Evolutionary conservation across 2,888 invertebrate species (phyloP).

Genomic region (Lymantria dispar): DNA sequence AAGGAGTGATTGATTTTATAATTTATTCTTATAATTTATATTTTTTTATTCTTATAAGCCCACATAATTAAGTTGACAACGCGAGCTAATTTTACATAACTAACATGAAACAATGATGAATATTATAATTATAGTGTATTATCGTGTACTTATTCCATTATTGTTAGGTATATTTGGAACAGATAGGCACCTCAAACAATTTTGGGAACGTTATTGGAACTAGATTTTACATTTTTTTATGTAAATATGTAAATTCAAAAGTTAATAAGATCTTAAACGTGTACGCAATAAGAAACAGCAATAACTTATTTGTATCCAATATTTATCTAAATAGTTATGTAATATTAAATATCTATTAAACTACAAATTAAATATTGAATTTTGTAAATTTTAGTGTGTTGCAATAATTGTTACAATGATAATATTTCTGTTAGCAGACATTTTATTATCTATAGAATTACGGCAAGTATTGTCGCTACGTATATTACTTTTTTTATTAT

Average conservation of each 20-base stretch:
- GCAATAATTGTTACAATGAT: slow-evolving; percentile 37
- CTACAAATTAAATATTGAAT: slow-evolving; percentile 12
- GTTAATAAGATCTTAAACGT: slow-evolving; percentile 31
- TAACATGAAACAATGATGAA: neutral
- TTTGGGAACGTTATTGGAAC: neutral
- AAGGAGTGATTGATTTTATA: too few species aligned
- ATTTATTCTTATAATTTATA: too few species aligned
- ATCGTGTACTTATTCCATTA: neutral
- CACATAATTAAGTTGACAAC: neutral
- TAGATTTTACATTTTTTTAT: slow-evolving; percentile 17
- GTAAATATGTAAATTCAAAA: slow-evolving; percentile 53
- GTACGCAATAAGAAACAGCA: slow-evolving; percentile 13
- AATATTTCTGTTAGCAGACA: slow-evolving; percentile 31
- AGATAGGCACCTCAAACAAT: neutral
- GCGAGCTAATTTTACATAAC: neutral
- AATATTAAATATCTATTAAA: slow-evolving; percentile 29
- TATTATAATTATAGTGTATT: neutral
- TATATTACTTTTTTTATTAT: neutral
- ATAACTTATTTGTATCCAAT: slow-evolving; percentile 20
- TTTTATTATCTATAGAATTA: slow-evolving; percentile 23
- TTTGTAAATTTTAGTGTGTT: slow-evolving; percentile 23
- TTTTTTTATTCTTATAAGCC: too few species aligned
- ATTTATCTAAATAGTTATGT: slow-evolving; percentile 29
- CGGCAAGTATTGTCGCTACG: slow-evolving; percentile 22
- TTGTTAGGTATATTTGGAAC: neutral